A percentile compares a stretch with the other conserved stretches of the same genome.
phyloP scores from a whole-genome alignment of 1,140 invertebrate species.

The Trialeurodes vaporariorum region DNA sequence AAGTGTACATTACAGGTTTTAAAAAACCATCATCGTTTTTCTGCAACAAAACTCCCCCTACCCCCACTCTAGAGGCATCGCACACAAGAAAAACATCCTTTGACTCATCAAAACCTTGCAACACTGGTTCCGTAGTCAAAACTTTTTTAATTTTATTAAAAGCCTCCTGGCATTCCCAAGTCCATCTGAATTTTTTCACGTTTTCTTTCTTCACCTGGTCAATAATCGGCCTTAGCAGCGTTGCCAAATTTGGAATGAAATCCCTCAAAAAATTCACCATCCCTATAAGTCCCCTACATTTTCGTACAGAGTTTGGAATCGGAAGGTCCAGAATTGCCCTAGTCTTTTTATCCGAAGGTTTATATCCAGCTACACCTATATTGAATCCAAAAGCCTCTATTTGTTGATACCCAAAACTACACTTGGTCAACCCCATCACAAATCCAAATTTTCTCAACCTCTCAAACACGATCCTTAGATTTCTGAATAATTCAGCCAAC shows the following conservation, averaged over 20 bases:
- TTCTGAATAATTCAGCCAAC: neutral
- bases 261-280: neutral
- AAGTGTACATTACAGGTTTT: neutral
- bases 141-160: neutral
- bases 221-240: neutral
- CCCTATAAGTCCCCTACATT: neutral
- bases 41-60: neutral
- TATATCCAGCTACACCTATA: neutral
- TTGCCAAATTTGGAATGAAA: neutral
- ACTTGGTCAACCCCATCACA: neutral
- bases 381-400: neutral
- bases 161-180: neutral
- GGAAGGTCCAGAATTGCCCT: neutral
- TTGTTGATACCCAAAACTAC: neutral
- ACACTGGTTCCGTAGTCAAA: neutral
- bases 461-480: neutral
- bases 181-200: neutral
- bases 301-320: neutral
- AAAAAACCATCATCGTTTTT: neutral
- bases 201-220: neutral
- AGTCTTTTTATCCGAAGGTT: neutral
- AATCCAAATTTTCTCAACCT: neutral
- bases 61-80: neutral
- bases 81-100: neutral
- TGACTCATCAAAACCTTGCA: neutral